Conservation (phyloP, 2,113 vertebrate genomes). For the Cryptotis parvus region DNA sequence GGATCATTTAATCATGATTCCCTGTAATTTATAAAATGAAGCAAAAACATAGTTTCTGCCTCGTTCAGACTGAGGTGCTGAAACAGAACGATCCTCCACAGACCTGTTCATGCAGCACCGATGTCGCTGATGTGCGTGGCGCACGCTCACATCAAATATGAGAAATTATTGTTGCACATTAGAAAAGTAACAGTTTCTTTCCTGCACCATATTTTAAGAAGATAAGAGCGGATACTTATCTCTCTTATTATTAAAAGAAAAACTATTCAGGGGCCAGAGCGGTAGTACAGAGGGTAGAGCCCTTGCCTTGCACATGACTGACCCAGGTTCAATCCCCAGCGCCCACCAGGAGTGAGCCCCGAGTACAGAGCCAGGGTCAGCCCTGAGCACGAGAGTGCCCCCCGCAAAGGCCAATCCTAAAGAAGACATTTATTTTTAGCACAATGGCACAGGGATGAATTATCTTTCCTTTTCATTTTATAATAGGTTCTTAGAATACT, state of each 20-base stretch:
- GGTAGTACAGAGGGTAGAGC: no score
- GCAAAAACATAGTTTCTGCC: neutral
- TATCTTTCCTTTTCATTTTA: conserved; percentile 7
- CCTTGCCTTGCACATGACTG: no score
- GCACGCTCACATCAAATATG: conserved; percentile 17
- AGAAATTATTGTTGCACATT: conserved; percentile 47
- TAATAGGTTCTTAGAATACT: conserved; percentile 13
- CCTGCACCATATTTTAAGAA: neutral
- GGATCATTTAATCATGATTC: neutral
- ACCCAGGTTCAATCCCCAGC: no score
- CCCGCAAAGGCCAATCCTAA: neutral
- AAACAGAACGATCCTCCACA: neutral
- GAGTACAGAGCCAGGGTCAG: no score
- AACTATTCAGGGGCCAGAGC: no score
- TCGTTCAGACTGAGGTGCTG: neutral
- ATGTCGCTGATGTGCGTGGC: conserved; percentile 9
- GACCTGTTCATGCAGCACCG: neutral
- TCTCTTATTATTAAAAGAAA: no score
- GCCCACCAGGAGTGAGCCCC: no score
- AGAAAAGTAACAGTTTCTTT: conserved; percentile 27
- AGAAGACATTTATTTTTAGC: conserved; percentile 5
- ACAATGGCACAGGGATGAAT: neutral
- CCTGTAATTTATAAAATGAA: neutral
- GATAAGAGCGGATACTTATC: no score
- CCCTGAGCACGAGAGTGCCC: no score